Conservation (phyloP, 2,113 vertebrate species). For the Grus americana region DNA sequence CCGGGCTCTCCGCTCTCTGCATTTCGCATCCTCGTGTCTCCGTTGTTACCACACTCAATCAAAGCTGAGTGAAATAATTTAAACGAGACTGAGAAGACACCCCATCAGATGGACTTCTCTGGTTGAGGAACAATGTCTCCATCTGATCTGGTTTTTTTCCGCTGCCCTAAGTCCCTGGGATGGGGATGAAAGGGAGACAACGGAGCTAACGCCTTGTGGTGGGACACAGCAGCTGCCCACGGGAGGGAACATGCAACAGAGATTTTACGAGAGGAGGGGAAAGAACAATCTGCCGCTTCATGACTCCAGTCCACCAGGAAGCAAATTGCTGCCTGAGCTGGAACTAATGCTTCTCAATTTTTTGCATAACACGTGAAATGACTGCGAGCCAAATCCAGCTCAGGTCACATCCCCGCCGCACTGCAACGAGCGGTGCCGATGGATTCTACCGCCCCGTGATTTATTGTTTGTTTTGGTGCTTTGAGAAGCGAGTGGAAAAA, state of each 20-base stretch:
- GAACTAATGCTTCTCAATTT: neutral
- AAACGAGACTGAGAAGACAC: neutral
- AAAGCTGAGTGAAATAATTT: neutral
- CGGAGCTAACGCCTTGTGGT: neutral
- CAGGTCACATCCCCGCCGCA: neutral
- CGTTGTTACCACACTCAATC: fast-evolving
- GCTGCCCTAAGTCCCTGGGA: neutral
- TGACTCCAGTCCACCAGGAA: neutral
- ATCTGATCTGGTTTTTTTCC: neutral
- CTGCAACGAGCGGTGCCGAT: fast-evolving
- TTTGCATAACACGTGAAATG: neutral
- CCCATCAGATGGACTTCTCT: neutral
- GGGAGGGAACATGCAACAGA: neutral
- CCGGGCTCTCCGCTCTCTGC: neutral
- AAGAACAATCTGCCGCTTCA: neutral
- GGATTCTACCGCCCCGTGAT: neutral
- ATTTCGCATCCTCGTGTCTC: neutral
- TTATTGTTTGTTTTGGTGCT: neutral
- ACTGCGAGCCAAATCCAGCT: neutral
- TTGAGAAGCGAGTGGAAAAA: neutral
- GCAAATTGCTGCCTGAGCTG: neutral
- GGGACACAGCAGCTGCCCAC: neutral
- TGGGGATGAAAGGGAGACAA: neutral
- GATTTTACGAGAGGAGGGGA: neutral
- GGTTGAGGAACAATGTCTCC: neutral